Evolutionary conservation across 2,888 invertebrate species (phyloP).

Genomic region (Dryomyza anilis): DNA sequence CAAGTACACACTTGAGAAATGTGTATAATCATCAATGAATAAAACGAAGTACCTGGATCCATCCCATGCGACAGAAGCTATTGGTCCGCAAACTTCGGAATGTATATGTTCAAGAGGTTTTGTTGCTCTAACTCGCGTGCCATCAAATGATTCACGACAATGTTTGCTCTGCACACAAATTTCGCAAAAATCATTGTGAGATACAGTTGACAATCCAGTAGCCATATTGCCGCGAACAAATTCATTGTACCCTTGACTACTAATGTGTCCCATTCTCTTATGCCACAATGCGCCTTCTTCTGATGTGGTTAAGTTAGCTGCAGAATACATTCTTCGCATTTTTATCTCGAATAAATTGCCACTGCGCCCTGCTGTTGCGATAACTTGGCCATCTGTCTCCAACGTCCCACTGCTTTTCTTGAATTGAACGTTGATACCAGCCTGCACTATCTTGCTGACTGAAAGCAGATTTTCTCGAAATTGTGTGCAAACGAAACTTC

Average conservation of each 20-base stretch:
- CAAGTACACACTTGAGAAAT: too few species aligned
- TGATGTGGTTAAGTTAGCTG: too few species aligned
- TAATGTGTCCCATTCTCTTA: neutral
- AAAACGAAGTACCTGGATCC: neutral
- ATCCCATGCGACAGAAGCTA: neutral
- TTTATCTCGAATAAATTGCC: neutral
- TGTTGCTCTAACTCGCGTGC: slow-evolving; percentile 3
- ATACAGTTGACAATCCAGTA: neutral
- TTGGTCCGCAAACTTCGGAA: neutral
- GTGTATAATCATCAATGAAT: too few species aligned
- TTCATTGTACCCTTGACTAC: neutral
- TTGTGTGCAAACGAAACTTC: too few species aligned
- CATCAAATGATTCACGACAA: neutral
- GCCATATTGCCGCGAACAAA: neutral
- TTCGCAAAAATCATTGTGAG: neutral
- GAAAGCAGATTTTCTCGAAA: too few species aligned
- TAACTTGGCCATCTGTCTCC: too few species aligned
- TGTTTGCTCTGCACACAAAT: neutral
- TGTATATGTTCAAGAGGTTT: neutral
- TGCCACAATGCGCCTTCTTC: too few species aligned
- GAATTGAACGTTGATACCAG: too few species aligned
- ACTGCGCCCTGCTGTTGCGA: neutral
- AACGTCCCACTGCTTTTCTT: too few species aligned
- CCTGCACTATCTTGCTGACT: too few species aligned
- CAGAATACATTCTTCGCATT: neutral